Conservation (phyloP, 2,888 invertebrate genomes). For the Stegophylla sp. region DNA sequence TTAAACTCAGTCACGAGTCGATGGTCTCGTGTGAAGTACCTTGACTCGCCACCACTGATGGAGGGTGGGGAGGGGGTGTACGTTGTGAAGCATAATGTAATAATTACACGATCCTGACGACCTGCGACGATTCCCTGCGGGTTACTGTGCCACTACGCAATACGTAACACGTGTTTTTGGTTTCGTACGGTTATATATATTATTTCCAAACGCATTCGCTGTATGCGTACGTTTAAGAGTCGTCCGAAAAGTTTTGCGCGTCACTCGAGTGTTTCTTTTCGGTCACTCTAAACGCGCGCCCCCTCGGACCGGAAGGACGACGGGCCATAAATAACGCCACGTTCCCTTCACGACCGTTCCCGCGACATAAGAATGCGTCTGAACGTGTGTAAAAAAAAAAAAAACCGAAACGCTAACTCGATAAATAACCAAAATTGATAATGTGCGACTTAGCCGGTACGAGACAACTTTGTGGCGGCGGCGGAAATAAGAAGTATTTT, state of each 20-base stretch:
- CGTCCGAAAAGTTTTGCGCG: neutral
- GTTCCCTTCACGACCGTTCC: neutral
- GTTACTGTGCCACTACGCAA: too few species aligned
- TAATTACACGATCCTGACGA: too few species aligned
- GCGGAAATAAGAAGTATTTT: neutral
- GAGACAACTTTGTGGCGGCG: neutral
- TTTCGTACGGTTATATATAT: neutral
- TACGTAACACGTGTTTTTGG: neutral
- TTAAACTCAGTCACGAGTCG: too few species aligned
- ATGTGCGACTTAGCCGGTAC: too few species aligned
- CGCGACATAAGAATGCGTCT: neutral
- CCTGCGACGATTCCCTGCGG: too few species aligned
- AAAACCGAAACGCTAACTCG: slow-evolving; percentile 14
- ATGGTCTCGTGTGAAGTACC: too few species aligned
- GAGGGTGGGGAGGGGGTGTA: too few species aligned
- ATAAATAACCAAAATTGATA: slow-evolving; percentile 29
- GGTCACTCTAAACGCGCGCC: slow-evolving; percentile 10
- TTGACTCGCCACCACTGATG: too few species aligned
- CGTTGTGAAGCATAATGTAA: too few species aligned
- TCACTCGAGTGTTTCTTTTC: neutral
- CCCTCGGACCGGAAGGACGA: slow-evolving; percentile 8
- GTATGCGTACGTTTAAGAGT: neutral
- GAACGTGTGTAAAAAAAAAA: slow-evolving; percentile 16
- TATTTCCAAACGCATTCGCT: too few species aligned
- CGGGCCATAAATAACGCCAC: slow-evolving; percentile 13